Conservation (phyloP, 2,113 vertebrate species). For the Colinus virginianus region DNA sequence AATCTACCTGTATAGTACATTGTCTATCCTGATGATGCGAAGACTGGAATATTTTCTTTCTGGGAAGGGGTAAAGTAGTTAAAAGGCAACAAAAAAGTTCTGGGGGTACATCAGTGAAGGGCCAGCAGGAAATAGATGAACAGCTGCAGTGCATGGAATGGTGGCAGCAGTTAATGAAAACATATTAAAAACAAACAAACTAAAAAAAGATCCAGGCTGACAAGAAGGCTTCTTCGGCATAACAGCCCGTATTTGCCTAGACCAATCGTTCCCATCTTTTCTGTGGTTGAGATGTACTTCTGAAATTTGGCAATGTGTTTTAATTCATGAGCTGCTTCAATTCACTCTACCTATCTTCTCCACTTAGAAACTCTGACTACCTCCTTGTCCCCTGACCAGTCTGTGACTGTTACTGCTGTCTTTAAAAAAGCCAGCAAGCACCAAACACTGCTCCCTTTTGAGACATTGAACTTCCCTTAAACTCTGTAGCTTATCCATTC, state of each 20-base stretch:
- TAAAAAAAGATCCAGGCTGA: not conserved
- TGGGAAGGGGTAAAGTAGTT: not conserved
- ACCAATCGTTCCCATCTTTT: slow-evolving; percentile 29
- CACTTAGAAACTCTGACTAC: not conserved
- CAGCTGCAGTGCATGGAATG: slow-evolving; percentile 23
- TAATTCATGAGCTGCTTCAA: not conserved
- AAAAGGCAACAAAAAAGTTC: not conserved
- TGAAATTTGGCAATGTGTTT: slow-evolving; percentile 6
- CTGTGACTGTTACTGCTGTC: not conserved
- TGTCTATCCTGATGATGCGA: not conserved
- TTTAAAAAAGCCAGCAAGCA: not conserved
- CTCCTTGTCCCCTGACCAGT: not conserved
- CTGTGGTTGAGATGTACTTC: not conserved
- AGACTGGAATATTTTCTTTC: not conserved
- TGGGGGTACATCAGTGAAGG: no score
- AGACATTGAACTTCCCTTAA: not conserved
- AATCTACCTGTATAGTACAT: not conserved
- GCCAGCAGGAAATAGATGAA: not conserved
- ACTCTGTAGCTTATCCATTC: not conserved
- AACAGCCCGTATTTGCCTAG: slow-evolving; percentile 50
- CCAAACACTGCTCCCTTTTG: fast-evolving
- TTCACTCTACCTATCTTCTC: not conserved
- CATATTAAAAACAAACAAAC: not conserved
- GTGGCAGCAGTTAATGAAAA: slow-evolving; percentile 3
- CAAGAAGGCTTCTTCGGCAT: slow-evolving; percentile 24